A percentile compares a stretch with the other conserved stretches of the same genome.
These are phyloP conservation scores for Enteromius radiatus DNA, from an alignment of 2,797 vertebrate genomes.

Conservation along the genomic window DNA sequence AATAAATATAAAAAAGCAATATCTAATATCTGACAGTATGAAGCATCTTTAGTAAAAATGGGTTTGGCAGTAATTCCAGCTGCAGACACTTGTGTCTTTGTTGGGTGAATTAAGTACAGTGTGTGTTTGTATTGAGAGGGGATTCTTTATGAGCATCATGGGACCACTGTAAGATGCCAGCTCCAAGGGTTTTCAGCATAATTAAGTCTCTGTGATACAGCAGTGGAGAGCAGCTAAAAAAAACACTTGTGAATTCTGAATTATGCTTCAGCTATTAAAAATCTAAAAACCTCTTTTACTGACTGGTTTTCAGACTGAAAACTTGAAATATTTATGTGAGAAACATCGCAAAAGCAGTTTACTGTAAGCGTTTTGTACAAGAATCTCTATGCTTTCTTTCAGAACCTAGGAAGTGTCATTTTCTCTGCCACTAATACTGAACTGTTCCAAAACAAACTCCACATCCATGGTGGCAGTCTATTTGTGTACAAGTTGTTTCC, in stretches of 20 bases:
- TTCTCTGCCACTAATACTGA: background rate
- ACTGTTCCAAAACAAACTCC: background rate
- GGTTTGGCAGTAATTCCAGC: constrained; percentile 7
- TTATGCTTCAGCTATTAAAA: constrained; percentile 56
- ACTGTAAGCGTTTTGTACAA: background rate
- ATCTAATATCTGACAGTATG: background rate
- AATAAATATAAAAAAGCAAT: too few relatives aligned
- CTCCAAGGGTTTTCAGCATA: constrained; percentile 59
- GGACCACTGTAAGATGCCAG: constrained; percentile 69
- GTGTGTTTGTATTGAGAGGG: constrained; percentile 6
- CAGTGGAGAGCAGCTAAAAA: constrained; percentile 66
- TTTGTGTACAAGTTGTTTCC: background rate
- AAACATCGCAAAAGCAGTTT: background rate
- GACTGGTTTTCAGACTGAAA: background rate
- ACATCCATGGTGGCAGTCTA: constrained; percentile 18
- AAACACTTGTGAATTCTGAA: constrained; percentile 65
- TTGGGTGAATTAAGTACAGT: constrained; percentile 14
- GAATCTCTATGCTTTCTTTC: background rate
- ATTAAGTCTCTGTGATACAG: constrained; percentile 66
- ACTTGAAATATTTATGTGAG: background rate
- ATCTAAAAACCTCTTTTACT: constrained; percentile 27
- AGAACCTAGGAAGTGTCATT: background rate
- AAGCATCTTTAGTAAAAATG: background rate
- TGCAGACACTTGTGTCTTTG: constrained; percentile 43
- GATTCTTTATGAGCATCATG: constrained; percentile 70